phyloP scores from a whole-genome alignment of 2,888 invertebrate genomes.

The Arrhopalites spinosus region DNA sequence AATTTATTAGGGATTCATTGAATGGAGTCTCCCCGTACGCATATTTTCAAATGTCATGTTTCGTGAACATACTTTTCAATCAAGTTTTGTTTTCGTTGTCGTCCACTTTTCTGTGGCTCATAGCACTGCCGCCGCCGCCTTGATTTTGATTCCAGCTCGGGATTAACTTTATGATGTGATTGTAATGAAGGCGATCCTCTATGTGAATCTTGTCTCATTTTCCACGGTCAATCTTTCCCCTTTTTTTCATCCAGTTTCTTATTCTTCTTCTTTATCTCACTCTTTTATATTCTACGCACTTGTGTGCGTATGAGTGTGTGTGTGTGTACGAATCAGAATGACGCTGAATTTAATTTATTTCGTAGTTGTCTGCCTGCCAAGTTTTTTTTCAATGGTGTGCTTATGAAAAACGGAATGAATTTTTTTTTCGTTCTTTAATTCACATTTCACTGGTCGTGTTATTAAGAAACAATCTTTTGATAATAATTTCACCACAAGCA shows the following conservation, averaged over 20 bases:
- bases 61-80: constrained; percentile 22
- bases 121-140: neutral
- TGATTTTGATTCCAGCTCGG: neutral
- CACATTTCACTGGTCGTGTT: too few species aligned
- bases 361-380: too few species aligned
- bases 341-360: too few species aligned
- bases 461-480: too few species aligned
- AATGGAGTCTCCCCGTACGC: constrained; percentile 3
- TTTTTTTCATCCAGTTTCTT: neutral
- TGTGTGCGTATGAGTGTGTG: too few species aligned
- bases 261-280: neutral
- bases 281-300: neutral
- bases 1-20: constrained; percentile 19
- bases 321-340: too few species aligned
- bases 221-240: neutral
- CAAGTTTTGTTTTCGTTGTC: constrained; percentile 8
- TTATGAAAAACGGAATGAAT: too few species aligned
- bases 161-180: neutral
- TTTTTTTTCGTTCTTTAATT: too few species aligned
- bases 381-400: too few species aligned
- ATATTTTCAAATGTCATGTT: neutral
- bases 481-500: too few species aligned
- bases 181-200: neutral
- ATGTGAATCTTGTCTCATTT: neutral
- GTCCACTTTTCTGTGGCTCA: neutral